Evolutionary conservation across 1,140 invertebrate species (phyloP), one percentile per base, ranked within the genome.

Genomic region (Drosophila sp.): DNA sequence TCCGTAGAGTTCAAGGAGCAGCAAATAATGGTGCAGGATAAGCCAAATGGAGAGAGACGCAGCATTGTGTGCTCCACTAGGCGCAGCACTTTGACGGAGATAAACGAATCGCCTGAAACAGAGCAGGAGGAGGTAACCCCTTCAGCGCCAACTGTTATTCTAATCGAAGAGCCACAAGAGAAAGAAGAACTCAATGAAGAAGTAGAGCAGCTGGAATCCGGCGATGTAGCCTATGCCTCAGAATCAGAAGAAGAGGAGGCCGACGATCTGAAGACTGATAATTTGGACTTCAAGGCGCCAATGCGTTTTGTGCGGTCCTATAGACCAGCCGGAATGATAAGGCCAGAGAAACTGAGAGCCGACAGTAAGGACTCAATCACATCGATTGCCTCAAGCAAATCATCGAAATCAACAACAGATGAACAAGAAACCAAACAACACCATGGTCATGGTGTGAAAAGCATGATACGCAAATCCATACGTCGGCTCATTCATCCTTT

Each of bases 401-500:
- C 79, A 1, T 25, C 69, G 50, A 80, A 91, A 11, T 64, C 66
- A 11, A 27, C 17, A 33, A 32, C 27, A 38, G 29, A 56, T 41
- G 11, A 57, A 6, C 27, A 60, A 25, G 27, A 41, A 6, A 70
- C 17, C 55, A 38, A 38, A 1, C 6, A 47, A 10, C 17, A 23
- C 1, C 23, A 50, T 50, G 60, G 66, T 0, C 79, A 75, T 4
- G 76, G 79, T 6, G 71, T 92, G 2, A 76, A 79, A 11, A 70
- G 75, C 33, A 81, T 91, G 54, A 90, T 92, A 66, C 79, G 91
- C 1, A 91, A 91, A 58, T 91, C 90, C 50, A 86, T 92, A 44
- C 71, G 91, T 4, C 77, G 80, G 6, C 70, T 92, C 0, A 91
- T 91, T 61, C 84, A 90, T 76, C 80, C 85, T 41, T 63, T 66